Percentiles rank a stretch among this genome's conserved stretches.
These are phyloP conservation scores for Capitella teleta DNA, from an alignment of 1,140 invertebrate genomes.

Conservation along the genomic window DNA sequence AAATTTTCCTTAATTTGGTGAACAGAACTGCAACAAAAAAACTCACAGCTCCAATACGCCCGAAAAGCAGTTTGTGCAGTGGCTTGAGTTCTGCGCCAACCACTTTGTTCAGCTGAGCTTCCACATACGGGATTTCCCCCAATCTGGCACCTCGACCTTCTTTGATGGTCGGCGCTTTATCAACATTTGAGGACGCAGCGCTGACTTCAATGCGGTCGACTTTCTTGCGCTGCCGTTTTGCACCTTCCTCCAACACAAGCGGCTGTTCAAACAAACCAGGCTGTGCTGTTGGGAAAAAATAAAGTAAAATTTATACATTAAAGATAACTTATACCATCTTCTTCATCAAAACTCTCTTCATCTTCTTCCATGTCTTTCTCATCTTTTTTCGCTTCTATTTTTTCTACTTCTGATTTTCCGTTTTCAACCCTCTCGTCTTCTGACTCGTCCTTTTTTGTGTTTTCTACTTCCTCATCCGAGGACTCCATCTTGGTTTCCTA, in stretches of 20 bases:
- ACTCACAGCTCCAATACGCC: conserved; percentile 29
- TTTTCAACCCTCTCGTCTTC: too few relatives aligned
- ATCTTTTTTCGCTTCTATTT: too few relatives aligned
- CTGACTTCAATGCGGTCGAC: conserved; percentile 35
- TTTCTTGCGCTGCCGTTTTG: conserved; percentile 38
- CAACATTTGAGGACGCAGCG: conserved; percentile 18
- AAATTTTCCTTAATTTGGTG: not conserved
- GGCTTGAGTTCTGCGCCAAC: conserved; percentile 34
- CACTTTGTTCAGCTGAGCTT: conserved; percentile 25
- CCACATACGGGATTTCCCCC: conserved; percentile 40
- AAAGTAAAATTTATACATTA: too few relatives aligned
- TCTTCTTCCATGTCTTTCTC: too few relatives aligned
- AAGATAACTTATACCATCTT: too few relatives aligned
- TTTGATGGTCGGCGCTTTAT: conserved; percentile 31
- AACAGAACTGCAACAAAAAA: not conserved
- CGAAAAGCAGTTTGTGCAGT: conserved; percentile 35
- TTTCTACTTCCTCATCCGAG: too few relatives aligned
- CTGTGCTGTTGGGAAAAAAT: too few relatives aligned
- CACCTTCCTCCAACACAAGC: conserved; percentile 27
- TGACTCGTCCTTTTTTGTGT: too few relatives aligned
- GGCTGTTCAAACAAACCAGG: conserved; percentile 37
- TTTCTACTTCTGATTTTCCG: too few relatives aligned
- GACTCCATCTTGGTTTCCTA: too few relatives aligned
- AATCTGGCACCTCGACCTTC: conserved; percentile 36
- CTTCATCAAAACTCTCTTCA: too few relatives aligned